Percentiles rank a stretch among this genome's conserved stretches.
Conservation (phyloP, 2,113 vertebrate genomes). For the Atlantisia rogersi region DNA sequence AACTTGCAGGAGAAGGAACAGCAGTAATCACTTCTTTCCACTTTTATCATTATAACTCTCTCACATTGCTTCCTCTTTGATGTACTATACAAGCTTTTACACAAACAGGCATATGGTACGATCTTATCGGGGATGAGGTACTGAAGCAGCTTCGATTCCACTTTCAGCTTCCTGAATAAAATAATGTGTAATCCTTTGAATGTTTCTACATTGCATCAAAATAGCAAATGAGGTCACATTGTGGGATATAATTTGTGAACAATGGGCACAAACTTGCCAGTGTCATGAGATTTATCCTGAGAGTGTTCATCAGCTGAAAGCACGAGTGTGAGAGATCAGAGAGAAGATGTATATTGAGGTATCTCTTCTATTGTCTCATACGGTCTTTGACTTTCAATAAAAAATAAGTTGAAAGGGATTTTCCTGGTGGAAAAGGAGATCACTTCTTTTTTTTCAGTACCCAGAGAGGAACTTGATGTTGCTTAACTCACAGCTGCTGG, state of each 20-base stretch:
- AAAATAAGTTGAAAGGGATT: neutral
- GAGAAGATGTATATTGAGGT: neutral
- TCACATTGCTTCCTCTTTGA: neutral
- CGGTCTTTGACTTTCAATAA: neutral
- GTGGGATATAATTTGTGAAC: slow-evolving; percentile 8
- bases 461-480: neutral
- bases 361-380: neutral
- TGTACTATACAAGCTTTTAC: neutral
- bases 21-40: neutral
- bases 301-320: neutral
- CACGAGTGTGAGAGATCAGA: neutral
- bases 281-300: neutral
- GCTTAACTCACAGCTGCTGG: neutral
- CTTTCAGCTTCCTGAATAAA: neutral
- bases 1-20: neutral
- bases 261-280: neutral
- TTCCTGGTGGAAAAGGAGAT: neutral
- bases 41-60: neutral
- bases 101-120: fast-evolving
- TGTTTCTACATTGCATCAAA: neutral
- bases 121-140: neutral
- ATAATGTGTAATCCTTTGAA: neutral
- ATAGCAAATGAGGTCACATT: neutral
- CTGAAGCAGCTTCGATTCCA: neutral
- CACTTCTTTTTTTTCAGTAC: neutral